Evolutionary conservation across 2,797 vertebrate genomes (phyloP).

Genomic region (Oceanodroma leucorhoa): DNA sequence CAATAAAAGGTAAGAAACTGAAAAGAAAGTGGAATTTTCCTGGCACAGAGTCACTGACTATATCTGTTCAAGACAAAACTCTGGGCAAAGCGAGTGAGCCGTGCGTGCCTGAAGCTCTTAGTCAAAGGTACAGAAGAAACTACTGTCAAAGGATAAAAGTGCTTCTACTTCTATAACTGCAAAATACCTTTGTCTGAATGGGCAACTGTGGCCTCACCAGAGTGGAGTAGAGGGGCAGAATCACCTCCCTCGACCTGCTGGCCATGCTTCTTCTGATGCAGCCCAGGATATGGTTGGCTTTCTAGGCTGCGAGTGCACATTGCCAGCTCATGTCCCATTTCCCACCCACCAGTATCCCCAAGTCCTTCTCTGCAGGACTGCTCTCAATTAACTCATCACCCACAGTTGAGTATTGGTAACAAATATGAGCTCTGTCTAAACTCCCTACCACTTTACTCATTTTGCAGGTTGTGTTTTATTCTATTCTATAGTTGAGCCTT

Average conservation of each 20-base stretch:
- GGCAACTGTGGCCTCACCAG: background rate
- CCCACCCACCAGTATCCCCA: background rate
- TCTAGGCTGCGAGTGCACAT: background rate
- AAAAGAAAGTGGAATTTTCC: background rate
- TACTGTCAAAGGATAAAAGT: background rate
- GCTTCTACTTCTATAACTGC: background rate
- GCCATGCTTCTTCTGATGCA: background rate
- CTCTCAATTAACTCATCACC: background rate
- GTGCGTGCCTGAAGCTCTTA: background rate
- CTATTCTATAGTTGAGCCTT: background rate
- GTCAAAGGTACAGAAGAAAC: background rate
- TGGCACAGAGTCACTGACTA: background rate
- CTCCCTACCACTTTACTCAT: background rate
- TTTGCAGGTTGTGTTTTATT: background rate
- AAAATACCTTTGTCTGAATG: background rate
- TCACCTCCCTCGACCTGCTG: background rate
- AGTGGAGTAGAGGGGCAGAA: background rate
- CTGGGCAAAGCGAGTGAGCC: background rate
- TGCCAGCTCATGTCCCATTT: background rate
- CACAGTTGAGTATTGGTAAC: background rate
- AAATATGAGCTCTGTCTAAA: background rate
- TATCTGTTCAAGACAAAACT: background rate
- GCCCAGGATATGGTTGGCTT: rapidly evolving
- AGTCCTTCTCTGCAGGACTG: background rate
- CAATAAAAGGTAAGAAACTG: background rate